Evolutionary conservation across 2,888 invertebrate species (phyloP).

Genomic region (Crioceris asparagi): DNA sequence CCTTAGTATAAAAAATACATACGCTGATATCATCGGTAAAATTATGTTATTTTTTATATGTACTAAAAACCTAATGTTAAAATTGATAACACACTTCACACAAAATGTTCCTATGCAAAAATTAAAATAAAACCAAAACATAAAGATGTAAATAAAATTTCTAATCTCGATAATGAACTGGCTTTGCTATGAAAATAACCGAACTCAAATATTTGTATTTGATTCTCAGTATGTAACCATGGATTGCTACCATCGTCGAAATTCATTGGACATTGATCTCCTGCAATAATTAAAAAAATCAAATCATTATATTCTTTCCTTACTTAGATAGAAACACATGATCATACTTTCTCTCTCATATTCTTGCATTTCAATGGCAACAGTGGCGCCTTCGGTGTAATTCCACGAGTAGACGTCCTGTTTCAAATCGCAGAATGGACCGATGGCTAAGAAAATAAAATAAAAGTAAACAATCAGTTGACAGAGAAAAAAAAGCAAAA

Average conservation of each 20-base stretch:
- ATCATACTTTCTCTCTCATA: conserved; percentile 78
- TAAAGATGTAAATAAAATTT: too few species aligned
- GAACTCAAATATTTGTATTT: conserved; percentile 60
- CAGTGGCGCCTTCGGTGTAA: conserved; percentile 86
- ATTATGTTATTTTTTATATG: too few species aligned
- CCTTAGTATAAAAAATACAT: too few species aligned
- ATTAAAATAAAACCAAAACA: too few species aligned
- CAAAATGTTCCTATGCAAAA: too few species aligned
- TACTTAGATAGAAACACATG: conserved; percentile 5
- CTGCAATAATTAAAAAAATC: conserved; percentile 33
- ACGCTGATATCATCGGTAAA: too few species aligned
- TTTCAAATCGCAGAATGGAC: conserved; percentile 79
- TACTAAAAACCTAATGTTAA: too few species aligned
- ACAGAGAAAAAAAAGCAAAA: not conserved
- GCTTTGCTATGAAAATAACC: conserved; percentile 18
- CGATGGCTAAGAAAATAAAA: conserved; percentile 58
- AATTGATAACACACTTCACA: too few species aligned
- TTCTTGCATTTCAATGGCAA: conserved; percentile 82
- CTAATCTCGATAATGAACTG: too few species aligned
- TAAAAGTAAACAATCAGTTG: not conserved
- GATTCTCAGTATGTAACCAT: conserved; percentile 63
- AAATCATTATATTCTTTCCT: not conserved
- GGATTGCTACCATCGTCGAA: conserved; percentile 91
- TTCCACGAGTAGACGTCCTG: conserved; percentile 87
- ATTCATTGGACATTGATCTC: conserved; percentile 94